Evolutionary conservation across 2,888 invertebrate species (phyloP), one percentile per base, ranked within the genome.

Genomic region (Masnerella sp.): DNA sequence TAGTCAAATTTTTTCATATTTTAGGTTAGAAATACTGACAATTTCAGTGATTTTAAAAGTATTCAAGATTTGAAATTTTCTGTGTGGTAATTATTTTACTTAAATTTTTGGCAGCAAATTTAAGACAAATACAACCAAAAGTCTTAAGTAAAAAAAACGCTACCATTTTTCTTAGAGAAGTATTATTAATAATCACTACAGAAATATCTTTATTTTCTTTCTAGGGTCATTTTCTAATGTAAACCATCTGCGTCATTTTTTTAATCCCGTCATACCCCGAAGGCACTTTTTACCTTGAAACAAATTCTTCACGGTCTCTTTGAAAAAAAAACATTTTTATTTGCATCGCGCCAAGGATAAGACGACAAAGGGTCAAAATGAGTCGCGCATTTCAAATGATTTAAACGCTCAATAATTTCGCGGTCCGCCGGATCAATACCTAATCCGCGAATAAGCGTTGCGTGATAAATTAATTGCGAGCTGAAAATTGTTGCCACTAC

Each of bases 281-380:
- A 68, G 67, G 62, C 17, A 52, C n/a, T 22, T 15, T 36, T 73
- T 15, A 45, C 67, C 73, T 68, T 73, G 67, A 62, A 72, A 73
- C 56, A 49, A 54, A 73, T 73, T 32, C 51, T 67, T 62, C 54
- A 61, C 28, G 72, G 67, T 61, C 61, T 25, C 56, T 34, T 38
- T 59, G 43, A 22, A 67, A 65, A 54, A 65, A 65, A 47, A 51
- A 72, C n/a, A n/a, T n/a, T 65, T 59, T 58, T 58, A 59, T 65
- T 65, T 65, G 51, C 59, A 58, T 49, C 51, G 42, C 17, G 30
- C 36, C 58, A 58, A 71, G 64, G 71, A 58, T 51, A 34, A 30
- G 20, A 22, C 15, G 43, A 4, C 15, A 43, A 45, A 52, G 15
- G 45, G 15, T n/a, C n/a, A 11, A 54, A 54, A 69, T 52, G 30